phyloP scores from a whole-genome alignment of 1,140 invertebrate genomes.

The Brachionus manjavacas region DNA sequence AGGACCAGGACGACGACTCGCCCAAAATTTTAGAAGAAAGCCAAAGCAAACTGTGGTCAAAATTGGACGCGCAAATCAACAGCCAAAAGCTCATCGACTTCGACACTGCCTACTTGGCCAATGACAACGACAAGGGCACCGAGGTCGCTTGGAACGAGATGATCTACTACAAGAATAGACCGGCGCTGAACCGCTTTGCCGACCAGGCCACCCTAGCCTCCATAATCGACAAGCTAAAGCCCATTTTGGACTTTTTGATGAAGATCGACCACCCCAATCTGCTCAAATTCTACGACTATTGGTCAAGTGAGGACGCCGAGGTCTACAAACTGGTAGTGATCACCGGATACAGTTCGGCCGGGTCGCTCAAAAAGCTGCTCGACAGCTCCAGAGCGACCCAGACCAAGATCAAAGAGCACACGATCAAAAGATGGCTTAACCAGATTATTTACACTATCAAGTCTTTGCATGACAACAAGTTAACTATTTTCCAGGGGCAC shows the following conservation, averaged over 20 bases:
- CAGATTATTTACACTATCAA: conserved; percentile 27
- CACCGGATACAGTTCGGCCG: conserved; percentile 29
- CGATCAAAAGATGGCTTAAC: conserved; percentile 14
- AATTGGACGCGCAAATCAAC: not conserved
- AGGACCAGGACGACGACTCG: not conserved
- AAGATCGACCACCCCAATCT: conserved; percentile 30
- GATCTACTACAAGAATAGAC: not conserved
- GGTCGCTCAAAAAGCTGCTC: not conserved
- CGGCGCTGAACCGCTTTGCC: not conserved
- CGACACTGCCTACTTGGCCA: conserved; percentile 21
- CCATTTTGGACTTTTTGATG: conserved; percentile 10
- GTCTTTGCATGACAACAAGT: conserved; percentile 16
- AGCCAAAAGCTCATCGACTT: conserved; percentile 25
- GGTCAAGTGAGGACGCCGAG: not conserved
- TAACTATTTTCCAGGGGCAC: conserved; percentile 30
- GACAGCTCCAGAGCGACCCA: not conserved
- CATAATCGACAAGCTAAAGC: conserved; percentile 5
- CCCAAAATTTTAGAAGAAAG: conserved; percentile 8
- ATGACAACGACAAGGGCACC: conserved; percentile 16
- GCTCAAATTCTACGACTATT: conserved; percentile 35
- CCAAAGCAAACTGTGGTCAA: conserved; percentile 12
- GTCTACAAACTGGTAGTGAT: conserved; percentile 26
- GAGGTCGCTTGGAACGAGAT: conserved; percentile 41
- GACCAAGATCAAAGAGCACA: conserved; percentile 24
- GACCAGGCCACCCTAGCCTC: not conserved